Conservation (phyloP, 2,888 invertebrate genomes). For the Stenchaetothrips biformis region DNA sequence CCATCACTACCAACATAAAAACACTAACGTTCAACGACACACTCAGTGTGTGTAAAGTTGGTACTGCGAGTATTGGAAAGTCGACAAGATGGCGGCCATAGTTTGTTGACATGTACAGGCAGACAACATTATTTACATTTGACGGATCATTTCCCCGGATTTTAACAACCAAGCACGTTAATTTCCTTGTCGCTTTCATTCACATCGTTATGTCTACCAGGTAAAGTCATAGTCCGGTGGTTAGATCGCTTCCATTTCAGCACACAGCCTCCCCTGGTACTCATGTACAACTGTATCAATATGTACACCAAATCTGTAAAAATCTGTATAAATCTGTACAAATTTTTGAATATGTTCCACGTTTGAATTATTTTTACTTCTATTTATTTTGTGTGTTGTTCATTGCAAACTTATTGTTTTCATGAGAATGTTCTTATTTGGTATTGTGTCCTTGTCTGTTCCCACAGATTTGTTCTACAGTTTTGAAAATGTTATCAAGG, state of each 20-base stretch:
- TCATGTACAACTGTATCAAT: no score
- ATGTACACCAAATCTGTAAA: no score
- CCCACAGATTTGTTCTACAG: not conserved
- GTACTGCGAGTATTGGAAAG: not conserved
- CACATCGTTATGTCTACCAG: not conserved
- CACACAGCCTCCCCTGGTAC: not conserved
- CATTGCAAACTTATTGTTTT: not conserved
- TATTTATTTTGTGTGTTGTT: no score
- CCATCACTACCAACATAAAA: no score
- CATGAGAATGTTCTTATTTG: not conserved
- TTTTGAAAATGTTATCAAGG: constrained; percentile 36
- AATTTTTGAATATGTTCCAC: no score
- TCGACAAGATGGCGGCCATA: not conserved
- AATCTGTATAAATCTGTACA: no score
- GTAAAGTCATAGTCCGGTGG: not conserved
- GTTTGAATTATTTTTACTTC: no score
- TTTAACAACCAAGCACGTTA: not conserved
- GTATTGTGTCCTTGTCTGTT: not conserved
- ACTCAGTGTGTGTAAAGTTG: not conserved
- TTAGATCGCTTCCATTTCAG: not conserved
- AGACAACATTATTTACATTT: not conserved
- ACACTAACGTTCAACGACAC: no score
- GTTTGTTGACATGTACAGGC: not conserved
- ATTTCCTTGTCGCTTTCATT: not conserved
- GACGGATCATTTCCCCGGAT: not conserved